Percentiles rank a stretch among this genome's conserved stretches.
phyloP scores from a whole-genome alignment of 2,888 invertebrate genomes.

The Hirtodrosophila cameraria region DNA sequence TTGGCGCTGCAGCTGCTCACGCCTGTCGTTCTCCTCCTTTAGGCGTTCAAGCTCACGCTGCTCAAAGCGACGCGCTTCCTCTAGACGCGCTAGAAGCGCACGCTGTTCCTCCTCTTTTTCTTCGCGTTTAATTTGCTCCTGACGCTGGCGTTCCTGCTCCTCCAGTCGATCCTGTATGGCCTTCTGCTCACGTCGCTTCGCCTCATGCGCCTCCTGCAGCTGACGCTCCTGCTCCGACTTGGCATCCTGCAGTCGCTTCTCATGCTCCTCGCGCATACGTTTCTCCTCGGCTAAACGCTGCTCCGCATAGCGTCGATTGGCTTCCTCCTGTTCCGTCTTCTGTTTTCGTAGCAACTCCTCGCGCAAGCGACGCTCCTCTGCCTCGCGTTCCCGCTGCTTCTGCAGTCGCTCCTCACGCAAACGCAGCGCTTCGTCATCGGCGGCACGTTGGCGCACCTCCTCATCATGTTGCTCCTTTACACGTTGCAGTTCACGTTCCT shows the following conservation, averaged over 20 bases:
- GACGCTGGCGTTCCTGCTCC: constrained; percentile 74
- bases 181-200: constrained; percentile 70
- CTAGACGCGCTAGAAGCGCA: constrained; percentile 63
- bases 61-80: constrained; percentile 71
- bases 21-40: constrained; percentile 74
- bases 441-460: constrained; percentile 57
- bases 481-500: constrained; percentile 60
- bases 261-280: constrained; percentile 72
- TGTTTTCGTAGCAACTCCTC: constrained; percentile 60
- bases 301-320: constrained; percentile 62
- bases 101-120: constrained; percentile 81
- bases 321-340: constrained; percentile 66
- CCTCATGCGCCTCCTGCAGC: constrained; percentile 76
- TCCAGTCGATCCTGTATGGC: constrained; percentile 68
- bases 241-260: constrained; percentile 64
- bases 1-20: constrained; percentile 70
- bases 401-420: constrained; percentile 64
- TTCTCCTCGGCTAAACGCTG: constrained; percentile 73
- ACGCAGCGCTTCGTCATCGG: constrained; percentile 64
- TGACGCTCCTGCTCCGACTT: constrained; percentile 74
- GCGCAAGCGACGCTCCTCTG: constrained; percentile 52
- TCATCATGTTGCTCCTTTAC: constrained; percentile 63
- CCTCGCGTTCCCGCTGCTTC: constrained; percentile 67
- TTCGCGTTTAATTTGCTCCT: constrained; percentile 70
- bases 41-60: constrained; percentile 77